Evolutionary conservation across 2,888 invertebrate species (phyloP), one percentile per base, ranked within the genome.

Genomic region (Herminia tarsipennalis): DNA sequence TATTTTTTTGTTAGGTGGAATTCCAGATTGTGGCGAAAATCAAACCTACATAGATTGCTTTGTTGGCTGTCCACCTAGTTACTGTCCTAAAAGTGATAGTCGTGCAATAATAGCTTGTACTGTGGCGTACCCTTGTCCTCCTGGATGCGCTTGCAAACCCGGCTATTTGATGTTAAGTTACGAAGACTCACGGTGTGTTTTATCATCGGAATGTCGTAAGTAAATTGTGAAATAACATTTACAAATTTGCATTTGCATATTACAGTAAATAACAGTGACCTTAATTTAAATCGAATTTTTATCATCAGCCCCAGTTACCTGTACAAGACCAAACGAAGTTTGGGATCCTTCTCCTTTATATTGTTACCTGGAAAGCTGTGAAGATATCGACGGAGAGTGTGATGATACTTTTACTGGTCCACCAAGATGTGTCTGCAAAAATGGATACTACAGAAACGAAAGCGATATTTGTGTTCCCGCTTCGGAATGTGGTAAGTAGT

Each of bases 61-160:
- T 18, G 30, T 9, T 2, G n/a, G 2, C 9, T 0, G 10, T 6
- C 13, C 27, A 12, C 3, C 1, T 12, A 3, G n/a, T 5, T 1
- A 4, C 17, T 30, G 30, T 18, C 20, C 20, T n/a, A 5, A n/a
- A 3, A 42, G 66, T 22, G 80, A 82, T 27, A 63, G 34, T 5
- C 59, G 52, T 2, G 69, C 13, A 0, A 53, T 57, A 0, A 24
- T 74, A 6, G 69, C 64, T 1, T 85, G 84, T 25, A 48, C 46
- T 0, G 55, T 59, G 0, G 58, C 78, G 0, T 52, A 44, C 12
- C 74, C 71, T 0, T 84, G 84, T 13, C 66, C 49, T 2, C 67
- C 76, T n/a, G 84, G 85, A 0, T 85, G 84, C 45, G 46, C 48
- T n/a, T 84, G 84, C 37, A 58, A 54, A 13, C 6, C 14, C 3